A percentile compares a stretch with the other conserved stretches of the same genome.
phyloP scores from a whole-genome alignment of 2,797 vertebrate genomes.

The Furcifer pardalis region DNA sequence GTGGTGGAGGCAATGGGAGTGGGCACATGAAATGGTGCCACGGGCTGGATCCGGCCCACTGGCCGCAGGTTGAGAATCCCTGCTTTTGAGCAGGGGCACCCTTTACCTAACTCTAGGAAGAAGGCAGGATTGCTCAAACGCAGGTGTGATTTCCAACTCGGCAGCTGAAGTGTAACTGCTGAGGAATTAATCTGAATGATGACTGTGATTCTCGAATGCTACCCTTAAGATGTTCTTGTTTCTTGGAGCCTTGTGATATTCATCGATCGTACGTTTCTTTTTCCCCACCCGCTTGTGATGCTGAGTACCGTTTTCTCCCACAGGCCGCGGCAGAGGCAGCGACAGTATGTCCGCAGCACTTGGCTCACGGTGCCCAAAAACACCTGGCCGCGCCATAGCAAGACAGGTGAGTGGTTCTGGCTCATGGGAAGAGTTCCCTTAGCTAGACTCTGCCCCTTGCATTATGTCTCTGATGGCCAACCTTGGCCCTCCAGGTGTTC shows the following conservation, averaged over 20 bases:
- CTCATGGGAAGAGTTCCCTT: neutral
- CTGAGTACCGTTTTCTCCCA: neutral
- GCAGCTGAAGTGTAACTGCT: neutral
- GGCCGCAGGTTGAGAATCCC: too few species aligned
- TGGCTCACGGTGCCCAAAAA: conserved; percentile 92
- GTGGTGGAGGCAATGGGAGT: too few species aligned
- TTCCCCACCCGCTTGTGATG: fast-evolving
- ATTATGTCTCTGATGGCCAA: too few species aligned
- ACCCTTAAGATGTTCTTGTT: neutral
- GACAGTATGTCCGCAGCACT: conserved; percentile 86
- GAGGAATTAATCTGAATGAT: neutral
- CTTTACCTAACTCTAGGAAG: too few species aligned
- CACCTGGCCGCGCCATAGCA: conserved; percentile 94
- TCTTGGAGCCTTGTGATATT: neutral
- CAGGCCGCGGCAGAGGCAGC: conserved; percentile 90
- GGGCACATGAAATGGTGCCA: too few species aligned
- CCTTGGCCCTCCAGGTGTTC: too few species aligned
- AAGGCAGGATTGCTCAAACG: neutral
- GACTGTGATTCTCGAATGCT: too few species aligned
- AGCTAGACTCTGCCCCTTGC: too few species aligned
- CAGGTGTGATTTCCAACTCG: neutral
- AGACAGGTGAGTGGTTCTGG: conserved; percentile 82
- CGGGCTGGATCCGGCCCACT: too few species aligned
- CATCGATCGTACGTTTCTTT: neutral
- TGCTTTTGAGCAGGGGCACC: too few species aligned